A percentile compares a stretch with the other conserved stretches of the same genome.
These are phyloP conservation scores for Chymomyza costata DNA, from an alignment of 1,140 invertebrate genomes.

Conservation along the genomic window DNA sequence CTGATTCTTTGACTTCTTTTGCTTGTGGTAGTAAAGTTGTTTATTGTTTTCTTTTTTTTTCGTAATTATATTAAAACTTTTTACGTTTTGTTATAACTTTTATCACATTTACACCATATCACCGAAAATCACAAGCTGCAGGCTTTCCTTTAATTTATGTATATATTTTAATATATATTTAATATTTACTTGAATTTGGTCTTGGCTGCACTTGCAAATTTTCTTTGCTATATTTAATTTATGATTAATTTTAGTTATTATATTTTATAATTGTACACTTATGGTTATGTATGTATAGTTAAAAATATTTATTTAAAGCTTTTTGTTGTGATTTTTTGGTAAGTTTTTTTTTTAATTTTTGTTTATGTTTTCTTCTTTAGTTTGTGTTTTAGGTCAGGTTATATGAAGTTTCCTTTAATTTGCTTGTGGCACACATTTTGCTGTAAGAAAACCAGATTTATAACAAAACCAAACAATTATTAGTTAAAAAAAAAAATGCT, in stretches of 20 bases:
- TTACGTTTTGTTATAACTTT: conserved; percentile 69
- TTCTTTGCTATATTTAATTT: conserved; percentile 47
- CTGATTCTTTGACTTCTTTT: too few species aligned
- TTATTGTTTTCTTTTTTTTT: conserved; percentile 14
- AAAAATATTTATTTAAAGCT: conserved; percentile 72
- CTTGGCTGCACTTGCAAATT: conserved; percentile 58
- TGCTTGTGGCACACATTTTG: conserved; percentile 69
- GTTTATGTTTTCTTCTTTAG: conserved; percentile 16
- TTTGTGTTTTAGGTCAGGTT: conserved; percentile 59
- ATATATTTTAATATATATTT: conserved; percentile 9
- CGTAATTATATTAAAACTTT: conserved; percentile 13
- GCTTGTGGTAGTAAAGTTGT: conserved; percentile 47
- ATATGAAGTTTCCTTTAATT: conserved; percentile 67
- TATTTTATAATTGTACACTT: conserved; percentile 31
- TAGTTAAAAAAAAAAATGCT: too few species aligned
- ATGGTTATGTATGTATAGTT: conserved; percentile 59
- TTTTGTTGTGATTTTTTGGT: conserved; percentile 14
- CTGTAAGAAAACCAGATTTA: conserved; percentile 50
- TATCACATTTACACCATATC: conserved; percentile 73
- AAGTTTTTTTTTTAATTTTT: conserved; percentile 7
- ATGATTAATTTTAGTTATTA: conserved; percentile 38
- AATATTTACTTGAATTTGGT: conserved; percentile 41
- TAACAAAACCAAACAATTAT: too few species aligned
- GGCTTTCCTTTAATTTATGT: conserved; percentile 1
- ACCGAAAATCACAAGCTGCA: conserved; percentile 68